Evolutionary conservation across 2,888 invertebrate species (phyloP).

Genomic region (Leucophenga montana): DNA sequence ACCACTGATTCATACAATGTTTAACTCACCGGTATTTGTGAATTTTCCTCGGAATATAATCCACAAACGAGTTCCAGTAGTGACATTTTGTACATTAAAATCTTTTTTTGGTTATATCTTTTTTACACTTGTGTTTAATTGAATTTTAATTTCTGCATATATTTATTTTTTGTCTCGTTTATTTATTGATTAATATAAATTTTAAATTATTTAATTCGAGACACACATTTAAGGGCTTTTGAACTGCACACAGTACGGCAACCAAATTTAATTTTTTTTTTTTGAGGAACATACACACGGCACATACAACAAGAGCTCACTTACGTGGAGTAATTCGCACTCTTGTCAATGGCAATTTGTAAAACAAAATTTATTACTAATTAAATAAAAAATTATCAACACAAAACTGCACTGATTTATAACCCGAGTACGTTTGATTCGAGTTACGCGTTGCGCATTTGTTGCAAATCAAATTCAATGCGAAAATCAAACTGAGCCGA

Average conservation of each 20-base stretch:
- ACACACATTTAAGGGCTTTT: conserved; percentile 15
- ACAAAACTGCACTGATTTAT: background rate
- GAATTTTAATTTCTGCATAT: conserved; percentile 1
- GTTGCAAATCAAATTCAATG: conserved; percentile 1
- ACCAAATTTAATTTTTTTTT: background rate
- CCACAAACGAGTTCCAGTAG: conserved; percentile 77
- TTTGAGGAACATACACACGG: background rate
- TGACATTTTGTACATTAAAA: conserved; percentile 57
- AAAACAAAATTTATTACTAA: conserved; percentile 4
- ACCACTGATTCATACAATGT: too few species aligned
- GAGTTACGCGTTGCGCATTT: too few species aligned
- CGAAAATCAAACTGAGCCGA: conserved; percentile 1
- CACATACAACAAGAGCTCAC: background rate
- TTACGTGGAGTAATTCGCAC: background rate
- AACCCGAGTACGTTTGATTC: too few species aligned
- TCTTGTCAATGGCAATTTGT: background rate
- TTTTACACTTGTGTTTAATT: conserved; percentile 13
- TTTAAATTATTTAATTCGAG: conserved; percentile 58
- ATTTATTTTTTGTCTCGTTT: background rate
- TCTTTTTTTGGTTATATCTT: conserved; percentile 28
- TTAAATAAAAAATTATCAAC: conserved; percentile 4
- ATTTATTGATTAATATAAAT: conserved; percentile 41
- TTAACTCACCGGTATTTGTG: conserved; percentile 75
- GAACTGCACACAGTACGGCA: background rate
- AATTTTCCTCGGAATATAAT: conserved; percentile 75